Evolutionary conservation across 2,113 vertebrate species (phyloP).

Genomic region (Callospermophilus lateralis): DNA sequence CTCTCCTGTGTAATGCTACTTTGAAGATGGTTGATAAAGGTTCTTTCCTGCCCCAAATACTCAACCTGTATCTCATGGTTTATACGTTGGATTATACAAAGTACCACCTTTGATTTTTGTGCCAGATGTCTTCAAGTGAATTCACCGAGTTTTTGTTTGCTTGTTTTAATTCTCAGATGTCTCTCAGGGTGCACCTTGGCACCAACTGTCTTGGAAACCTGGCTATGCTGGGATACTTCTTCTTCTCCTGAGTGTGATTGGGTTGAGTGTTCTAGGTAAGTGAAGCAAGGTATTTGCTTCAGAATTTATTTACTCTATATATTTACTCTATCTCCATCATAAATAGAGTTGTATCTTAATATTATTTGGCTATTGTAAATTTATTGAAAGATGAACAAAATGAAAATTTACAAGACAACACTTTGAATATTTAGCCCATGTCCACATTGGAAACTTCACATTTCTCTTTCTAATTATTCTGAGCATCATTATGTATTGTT

Average conservation of each 20-base stretch:
- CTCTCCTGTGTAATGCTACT: not conserved
- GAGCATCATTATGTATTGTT: not conserved
- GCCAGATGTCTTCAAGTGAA: not conserved
- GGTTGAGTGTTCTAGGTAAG: slow-evolving; percentile 63
- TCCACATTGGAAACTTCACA: not conserved
- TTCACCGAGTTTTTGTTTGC: not conserved
- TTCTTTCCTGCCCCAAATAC: not conserved
- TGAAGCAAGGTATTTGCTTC: not conserved
- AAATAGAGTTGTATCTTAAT: not conserved
- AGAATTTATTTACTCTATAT: no score
- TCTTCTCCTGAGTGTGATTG: slow-evolving; percentile 55
- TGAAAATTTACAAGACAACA: not conserved
- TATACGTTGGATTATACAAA: not conserved
- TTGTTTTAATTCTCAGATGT: not conserved
- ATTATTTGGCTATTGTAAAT: not conserved
- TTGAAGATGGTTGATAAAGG: not conserved
- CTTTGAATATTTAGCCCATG: not conserved
- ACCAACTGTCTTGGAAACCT: slow-evolving; percentile 40
- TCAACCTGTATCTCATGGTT: not conserved
- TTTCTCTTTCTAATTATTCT: not conserved
- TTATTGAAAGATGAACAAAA: not conserved
- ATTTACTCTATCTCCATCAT: not conserved
- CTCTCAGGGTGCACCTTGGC: slow-evolving; percentile 2
- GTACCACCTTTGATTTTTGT: not conserved
- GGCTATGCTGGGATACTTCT: not conserved